Conservation (phyloP, 2,888 invertebrate species). For the Apamea crenata region DNA sequence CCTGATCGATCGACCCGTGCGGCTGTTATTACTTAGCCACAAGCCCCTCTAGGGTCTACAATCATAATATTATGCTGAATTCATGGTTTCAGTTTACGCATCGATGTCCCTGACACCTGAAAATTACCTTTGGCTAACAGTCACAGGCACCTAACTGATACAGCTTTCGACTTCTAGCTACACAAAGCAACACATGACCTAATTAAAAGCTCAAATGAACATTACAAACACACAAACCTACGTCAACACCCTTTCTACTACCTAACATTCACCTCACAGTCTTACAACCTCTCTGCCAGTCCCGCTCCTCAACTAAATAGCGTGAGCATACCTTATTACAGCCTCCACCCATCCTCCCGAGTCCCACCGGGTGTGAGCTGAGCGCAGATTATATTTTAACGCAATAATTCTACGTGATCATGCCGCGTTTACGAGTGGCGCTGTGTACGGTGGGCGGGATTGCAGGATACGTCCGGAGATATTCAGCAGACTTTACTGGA, state of each 20-base stretch:
- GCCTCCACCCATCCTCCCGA: slow-evolving; percentile 4
- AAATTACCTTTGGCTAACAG: too few relatives aligned
- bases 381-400: slow-evolving; percentile 87
- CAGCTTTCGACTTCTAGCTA: background rate
- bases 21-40: too few relatives aligned
- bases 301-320: background rate
- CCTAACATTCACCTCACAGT: background rate
- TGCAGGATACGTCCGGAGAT: slow-evolving; percentile 67
- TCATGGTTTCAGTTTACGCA: too few relatives aligned
- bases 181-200: background rate
- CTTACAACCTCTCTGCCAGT: background rate
- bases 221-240: background rate
- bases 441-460: slow-evolving; percentile 2
- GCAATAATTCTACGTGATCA: slow-evolving; percentile 89
- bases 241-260: background rate
- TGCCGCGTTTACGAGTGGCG: slow-evolving; percentile 86
- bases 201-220: background rate
- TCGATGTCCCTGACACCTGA: too few relatives aligned
- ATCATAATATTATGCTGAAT: too few relatives aligned
- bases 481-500: background rate
- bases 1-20: too few relatives aligned
- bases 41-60: too few relatives aligned
- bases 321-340: slow-evolving; percentile 41
- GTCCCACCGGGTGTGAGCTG: slow-evolving; percentile 38
- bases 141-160: background rate